phyloP scores from a whole-genome alignment of 1,140 invertebrate species.

The Aporrectodea caliginosa region DNA sequence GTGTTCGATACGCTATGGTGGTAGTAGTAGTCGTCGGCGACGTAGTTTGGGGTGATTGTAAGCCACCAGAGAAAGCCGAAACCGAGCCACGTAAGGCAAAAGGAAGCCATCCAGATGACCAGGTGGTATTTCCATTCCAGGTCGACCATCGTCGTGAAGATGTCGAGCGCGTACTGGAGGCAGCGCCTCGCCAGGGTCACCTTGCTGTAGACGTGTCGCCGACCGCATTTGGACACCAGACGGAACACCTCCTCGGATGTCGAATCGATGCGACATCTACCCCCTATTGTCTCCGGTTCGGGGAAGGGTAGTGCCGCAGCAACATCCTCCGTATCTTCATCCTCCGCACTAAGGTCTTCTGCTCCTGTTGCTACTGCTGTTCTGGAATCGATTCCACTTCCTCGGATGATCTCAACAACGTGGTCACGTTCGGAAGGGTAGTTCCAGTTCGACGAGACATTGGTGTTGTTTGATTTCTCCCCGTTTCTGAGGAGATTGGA shows the following conservation, averaged over 20 bases:
- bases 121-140: not conserved
- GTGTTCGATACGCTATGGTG: not conserved
- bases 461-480: too few relatives aligned
- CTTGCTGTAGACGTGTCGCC: not conserved
- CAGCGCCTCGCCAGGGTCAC: not conserved
- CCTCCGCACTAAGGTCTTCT: too few relatives aligned
- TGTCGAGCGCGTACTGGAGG: not conserved
- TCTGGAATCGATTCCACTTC: too few relatives aligned
- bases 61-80: not conserved
- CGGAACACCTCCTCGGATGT: not conserved
- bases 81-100: not conserved
- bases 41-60: not conserved
- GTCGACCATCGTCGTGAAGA: not conserved
- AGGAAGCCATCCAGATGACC: not conserved
- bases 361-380: too few relatives aligned
- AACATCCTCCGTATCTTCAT: too few relatives aligned
- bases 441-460: too few relatives aligned
- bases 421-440: too few relatives aligned
- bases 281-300: too few relatives aligned
- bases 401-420: too few relatives aligned
- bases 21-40: not conserved
- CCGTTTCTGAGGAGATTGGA: too few relatives aligned
- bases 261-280: not conserved
- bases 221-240: not conserved
- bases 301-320: too few relatives aligned